Evolutionary conservation across 2,113 vertebrate species (phyloP).

Genomic region (Nyctibius bracteatus): DNA sequence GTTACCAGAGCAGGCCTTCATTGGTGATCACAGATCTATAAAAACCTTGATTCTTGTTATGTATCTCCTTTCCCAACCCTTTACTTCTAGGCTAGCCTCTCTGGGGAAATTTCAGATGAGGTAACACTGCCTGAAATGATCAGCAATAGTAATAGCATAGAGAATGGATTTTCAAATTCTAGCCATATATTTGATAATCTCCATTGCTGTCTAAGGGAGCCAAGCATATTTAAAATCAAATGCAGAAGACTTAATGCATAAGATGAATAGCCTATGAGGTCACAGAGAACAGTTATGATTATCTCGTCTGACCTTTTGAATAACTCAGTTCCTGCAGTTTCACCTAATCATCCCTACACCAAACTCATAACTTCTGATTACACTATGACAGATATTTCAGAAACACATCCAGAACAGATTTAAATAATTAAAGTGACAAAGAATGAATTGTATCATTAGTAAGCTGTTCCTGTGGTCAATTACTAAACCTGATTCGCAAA

Average conservation of each 20-base stretch:
- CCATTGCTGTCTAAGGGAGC: not conserved
- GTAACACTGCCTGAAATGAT: not conserved
- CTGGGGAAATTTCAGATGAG: not conserved
- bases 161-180: conserved; percentile 23
- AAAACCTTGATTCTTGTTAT: not conserved
- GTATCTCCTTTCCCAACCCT: not conserved
- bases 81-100: not conserved
- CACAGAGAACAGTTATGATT: not conserved
- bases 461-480: not conserved
- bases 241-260: not conserved
- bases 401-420: not conserved
- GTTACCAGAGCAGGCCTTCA: not conserved
- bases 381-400: not conserved
- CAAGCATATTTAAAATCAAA: conserved; percentile 18
- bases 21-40: not conserved
- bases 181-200: not conserved
- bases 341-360: not conserved
- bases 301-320: conserved; percentile 33
- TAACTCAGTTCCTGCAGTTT: conserved; percentile 10
- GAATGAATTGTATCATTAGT: not conserved
- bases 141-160: not conserved
- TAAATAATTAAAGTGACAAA: conserved; percentile 6
- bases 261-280: conserved; percentile 22
- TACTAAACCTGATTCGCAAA: not conserved
- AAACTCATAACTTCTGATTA: conserved; percentile 14